Base-by-base conservation (phyloP, 2,888 invertebrate genomes). In the Sycophila texana region DNA sequence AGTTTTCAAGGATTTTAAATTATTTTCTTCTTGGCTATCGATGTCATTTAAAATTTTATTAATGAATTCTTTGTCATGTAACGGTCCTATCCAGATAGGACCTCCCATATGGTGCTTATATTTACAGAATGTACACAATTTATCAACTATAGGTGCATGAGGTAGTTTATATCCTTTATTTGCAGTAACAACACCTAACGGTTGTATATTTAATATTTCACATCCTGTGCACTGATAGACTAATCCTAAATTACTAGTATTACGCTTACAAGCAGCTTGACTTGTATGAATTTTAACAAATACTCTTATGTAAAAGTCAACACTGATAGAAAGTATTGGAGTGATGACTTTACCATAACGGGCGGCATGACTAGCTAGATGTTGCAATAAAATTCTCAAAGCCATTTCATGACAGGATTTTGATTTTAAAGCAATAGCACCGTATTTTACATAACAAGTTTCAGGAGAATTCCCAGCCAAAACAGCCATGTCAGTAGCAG, bases 401-500 rank as follows among this genome's bases (percentile, higher is more conserved):
- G 96, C 97, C 95, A 98, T 95, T 93, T 99, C 99, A 92, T 99
- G 99, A 86, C 98, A 98, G 74, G 95, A 94, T 87, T 96, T 96
- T 16, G 95, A 94, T 86, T 95, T 94, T 63, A 99, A 90, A 1
- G 99, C 96, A 77, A 98, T 92, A 0, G 98, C 94, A 0, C 99
- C 99, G 89, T 99, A 99, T 92, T 98, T 99, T 12, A 94, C 93
- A 85, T 95, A 94, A 89, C 99, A 99, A 0, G 98, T 96, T 91
- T 99, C 99, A 0, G 98, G 96, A 0, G 96, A 94, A 91, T 98
- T 99, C 0, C 99, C 99, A 77, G 98, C 98, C 65, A 99, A 90
- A 0, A 99, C 96, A 0, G 96, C 97, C 96, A 98, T 97, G 90
- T 99, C 99, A 0, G 99, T 99, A 39, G 98, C 99, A 0, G 99